Conservation (phyloP, 1,140 invertebrate species). For the Euwallacea fornicatus region DNA sequence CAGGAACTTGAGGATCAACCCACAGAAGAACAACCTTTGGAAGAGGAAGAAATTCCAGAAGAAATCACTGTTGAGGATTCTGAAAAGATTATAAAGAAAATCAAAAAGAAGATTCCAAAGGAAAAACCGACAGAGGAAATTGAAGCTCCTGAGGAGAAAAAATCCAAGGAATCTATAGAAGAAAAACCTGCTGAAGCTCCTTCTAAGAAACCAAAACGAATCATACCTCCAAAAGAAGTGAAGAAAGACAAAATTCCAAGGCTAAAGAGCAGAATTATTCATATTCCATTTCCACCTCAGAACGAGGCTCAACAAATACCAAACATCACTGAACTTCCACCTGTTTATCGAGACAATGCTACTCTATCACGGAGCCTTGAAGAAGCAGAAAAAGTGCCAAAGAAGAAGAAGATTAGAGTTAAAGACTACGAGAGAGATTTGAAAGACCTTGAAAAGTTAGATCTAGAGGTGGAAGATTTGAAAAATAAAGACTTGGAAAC, state of each 20-base stretch:
- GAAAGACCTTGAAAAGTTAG: constrained; percentile 65
- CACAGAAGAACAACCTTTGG: constrained; percentile 35
- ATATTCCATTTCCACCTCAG: constrained; percentile 62
- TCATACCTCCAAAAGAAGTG: constrained; percentile 62
- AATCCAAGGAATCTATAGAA: constrained; percentile 21
- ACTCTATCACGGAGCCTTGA: constrained; percentile 69
- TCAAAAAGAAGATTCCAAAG: constrained; percentile 42
- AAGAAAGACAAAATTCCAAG: constrained; percentile 62
- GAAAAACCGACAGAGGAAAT: constrained; percentile 26
- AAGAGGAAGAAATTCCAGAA: constrained; percentile 20
- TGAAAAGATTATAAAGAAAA: constrained; percentile 33
- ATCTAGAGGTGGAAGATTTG: constrained; percentile 57
- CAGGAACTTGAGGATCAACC: constrained; percentile 11
- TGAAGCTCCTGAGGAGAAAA: constrained; percentile 37
- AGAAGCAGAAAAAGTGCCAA: constrained; percentile 67
- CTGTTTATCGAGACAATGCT: constrained; percentile 61
- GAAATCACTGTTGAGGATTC: constrained; percentile 29
- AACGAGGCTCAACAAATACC: constrained; percentile 56
- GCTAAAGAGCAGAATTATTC: constrained; percentile 66
- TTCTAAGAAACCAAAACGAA: constrained; percentile 35
- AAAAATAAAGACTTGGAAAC: constrained; percentile 55
- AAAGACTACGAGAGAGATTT: constrained; percentile 62
- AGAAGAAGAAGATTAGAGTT: constrained; percentile 53
- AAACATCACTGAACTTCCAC: constrained; percentile 57
- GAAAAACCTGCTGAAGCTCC: constrained; percentile 44